Percentiles rank a stretch among this genome's conserved stretches.
Conservation (phyloP, 2,797 vertebrate genomes). For the Pelochelys cantorii region DNA sequence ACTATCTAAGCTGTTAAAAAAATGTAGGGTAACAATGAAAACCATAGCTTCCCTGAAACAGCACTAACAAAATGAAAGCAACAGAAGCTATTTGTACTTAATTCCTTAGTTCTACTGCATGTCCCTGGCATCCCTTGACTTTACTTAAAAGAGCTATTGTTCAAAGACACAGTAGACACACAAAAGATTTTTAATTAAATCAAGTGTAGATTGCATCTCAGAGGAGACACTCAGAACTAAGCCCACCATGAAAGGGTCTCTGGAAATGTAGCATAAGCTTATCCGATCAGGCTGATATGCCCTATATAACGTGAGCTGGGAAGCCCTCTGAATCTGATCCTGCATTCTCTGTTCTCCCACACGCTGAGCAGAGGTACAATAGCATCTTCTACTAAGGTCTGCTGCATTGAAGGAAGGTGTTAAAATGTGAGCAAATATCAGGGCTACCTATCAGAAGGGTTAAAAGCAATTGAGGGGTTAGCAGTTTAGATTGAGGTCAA, state of each 20-base stretch:
- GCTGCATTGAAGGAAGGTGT: not conserved
- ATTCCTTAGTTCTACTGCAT: not conserved
- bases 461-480: not conserved
- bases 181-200: conserved; percentile 70
- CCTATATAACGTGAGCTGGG: not conserved
- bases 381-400: conserved; percentile 1
- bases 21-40: not conserved
- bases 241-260: not conserved
- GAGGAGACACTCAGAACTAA: conserved; percentile 23
- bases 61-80: conserved; percentile 28
- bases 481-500: conserved; percentile 29
- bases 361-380: not conserved
- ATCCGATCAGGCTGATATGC: conserved; percentile 51
- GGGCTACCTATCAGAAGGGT: not conserved
- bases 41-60: conserved; percentile 28
- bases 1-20: conserved; percentile 31
- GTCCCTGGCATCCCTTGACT: conserved; percentile 4
- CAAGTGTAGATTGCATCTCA: conserved; percentile 60
- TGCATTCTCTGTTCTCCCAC: conserved; percentile 12
- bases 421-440: not conserved
- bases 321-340: conserved; percentile 5
- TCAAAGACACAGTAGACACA: conserved; percentile 41
- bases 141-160: conserved; percentile 19
- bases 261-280: conserved; percentile 39
- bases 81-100: not conserved